Conservation (phyloP, 2,888 invertebrate genomes). For the Muscina levida region DNA sequence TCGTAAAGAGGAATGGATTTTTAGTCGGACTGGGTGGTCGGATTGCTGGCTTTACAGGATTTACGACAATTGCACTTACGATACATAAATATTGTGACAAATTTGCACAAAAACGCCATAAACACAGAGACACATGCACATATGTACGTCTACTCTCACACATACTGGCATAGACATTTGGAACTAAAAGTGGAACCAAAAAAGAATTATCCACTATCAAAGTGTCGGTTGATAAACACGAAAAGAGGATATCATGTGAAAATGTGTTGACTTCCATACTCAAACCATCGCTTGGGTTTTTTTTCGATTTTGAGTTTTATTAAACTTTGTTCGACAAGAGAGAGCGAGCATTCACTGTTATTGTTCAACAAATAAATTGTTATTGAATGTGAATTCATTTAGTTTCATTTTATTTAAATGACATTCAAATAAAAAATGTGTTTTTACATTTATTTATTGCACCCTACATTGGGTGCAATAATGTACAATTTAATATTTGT, state of each 20-base stretch:
- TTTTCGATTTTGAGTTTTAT: conserved; percentile 38
- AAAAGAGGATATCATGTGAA: conserved; percentile 25
- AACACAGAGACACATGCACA: conserved; percentile 24
- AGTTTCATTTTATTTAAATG: conserved; percentile 2
- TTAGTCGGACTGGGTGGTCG: conserved; percentile 38
- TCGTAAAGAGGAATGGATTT: conserved; percentile 46
- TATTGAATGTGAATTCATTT: conserved; percentile 57
- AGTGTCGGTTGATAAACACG: conserved; percentile 53
- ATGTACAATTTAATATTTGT: too few relatives aligned
- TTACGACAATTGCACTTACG: conserved; percentile 64
- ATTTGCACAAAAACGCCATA: conserved; percentile 54
- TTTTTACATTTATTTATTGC: too few relatives aligned
- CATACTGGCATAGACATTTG: neutral
- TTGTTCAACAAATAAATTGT: conserved; percentile 51
- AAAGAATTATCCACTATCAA: conserved; percentile 7
- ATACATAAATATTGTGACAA: conserved; percentile 66
- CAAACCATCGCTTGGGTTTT: conserved; percentile 20
- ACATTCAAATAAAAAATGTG: neutral
- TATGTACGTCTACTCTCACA: neutral
- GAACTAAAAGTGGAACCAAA: neutral
- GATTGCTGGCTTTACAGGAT: conserved; percentile 61
- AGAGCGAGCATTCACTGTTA: conserved; percentile 17
- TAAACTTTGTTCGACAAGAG: conserved; percentile 12
- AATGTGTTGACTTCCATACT: conserved; percentile 16
- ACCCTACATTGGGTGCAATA: too few relatives aligned